Conservation (phyloP, 2,888 invertebrate genomes). For the Tenodera sinensis region DNA sequence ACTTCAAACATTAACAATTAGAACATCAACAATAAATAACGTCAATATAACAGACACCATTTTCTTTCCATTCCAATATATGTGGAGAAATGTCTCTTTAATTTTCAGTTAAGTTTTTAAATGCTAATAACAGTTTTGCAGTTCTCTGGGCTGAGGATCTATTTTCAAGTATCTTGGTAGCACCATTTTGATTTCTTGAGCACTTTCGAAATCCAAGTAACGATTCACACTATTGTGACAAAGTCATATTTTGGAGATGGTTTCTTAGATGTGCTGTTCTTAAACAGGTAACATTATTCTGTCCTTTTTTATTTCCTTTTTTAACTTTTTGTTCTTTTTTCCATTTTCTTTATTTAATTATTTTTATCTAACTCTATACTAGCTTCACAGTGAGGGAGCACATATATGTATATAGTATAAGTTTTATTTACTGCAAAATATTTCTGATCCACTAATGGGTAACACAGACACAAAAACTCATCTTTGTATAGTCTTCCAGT, state of each 20-base stretch:
- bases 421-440: background rate
- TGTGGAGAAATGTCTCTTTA: background rate
- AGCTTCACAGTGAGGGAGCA: background rate
- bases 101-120: background rate
- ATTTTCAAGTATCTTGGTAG: slow-evolving; percentile 21
- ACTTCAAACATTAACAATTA: slow-evolving; percentile 20
- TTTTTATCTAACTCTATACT: background rate
- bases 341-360: background rate
- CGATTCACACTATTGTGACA: slow-evolving; percentile 5
- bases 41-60: slow-evolving; percentile 15
- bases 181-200: slow-evolving; percentile 35
- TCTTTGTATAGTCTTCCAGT: background rate
- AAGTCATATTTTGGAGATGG: background rate
- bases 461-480: background rate
- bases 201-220: slow-evolving; percentile 30
- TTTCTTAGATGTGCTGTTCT: background rate
- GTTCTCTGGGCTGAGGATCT: background rate
- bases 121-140: background rate
- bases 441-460: background rate
- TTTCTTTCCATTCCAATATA: background rate
- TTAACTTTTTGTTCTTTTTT: background rate
- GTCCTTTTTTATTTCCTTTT: background rate
- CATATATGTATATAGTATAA: background rate
- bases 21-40: slow-evolving; percentile 23
- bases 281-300: background rate